Conservation (phyloP, 2,113 vertebrate species). For the Petroica traversi region DNA sequence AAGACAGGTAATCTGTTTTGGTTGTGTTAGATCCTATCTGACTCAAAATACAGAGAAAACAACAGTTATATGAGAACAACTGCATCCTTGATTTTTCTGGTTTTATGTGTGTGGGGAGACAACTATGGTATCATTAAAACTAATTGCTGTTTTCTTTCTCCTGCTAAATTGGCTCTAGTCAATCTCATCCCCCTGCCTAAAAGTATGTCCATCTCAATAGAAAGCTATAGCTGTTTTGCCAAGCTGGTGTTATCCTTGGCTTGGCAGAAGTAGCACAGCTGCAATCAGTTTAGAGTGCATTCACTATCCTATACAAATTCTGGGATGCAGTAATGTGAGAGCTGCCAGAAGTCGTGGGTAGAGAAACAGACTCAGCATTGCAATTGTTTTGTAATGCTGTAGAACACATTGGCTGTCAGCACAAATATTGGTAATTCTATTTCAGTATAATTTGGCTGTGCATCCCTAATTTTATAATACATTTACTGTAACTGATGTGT, state of each 20-base stretch:
- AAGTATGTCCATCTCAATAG: not conserved
- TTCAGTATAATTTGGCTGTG: conserved; percentile 12
- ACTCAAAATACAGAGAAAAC: not conserved
- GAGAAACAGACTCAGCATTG: not conserved
- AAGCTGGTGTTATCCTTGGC: not conserved
- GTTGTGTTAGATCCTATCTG: not conserved
- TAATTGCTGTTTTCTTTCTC: not conserved
- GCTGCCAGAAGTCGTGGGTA: not conserved
- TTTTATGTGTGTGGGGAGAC: not conserved
- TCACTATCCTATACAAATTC: not conserved
- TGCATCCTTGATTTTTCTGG: not conserved
- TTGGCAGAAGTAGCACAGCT: conserved; percentile 1
- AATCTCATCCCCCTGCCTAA: not conserved
- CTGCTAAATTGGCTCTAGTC: not conserved
- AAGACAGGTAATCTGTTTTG: conserved; percentile 32
- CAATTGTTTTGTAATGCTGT: not conserved
- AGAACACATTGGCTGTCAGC: not conserved
- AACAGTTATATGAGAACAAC: not conserved
- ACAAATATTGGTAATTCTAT: not conserved
- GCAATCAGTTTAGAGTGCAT: not conserved
- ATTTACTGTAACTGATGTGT: not conserved
- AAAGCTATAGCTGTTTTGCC: not conserved
- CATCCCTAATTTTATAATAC: not conserved
- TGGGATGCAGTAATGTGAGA: not conserved
- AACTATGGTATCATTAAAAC: not conserved